Conservation (phyloP, 2,797 vertebrate genomes). For the Enteromius treurensis region DNA sequence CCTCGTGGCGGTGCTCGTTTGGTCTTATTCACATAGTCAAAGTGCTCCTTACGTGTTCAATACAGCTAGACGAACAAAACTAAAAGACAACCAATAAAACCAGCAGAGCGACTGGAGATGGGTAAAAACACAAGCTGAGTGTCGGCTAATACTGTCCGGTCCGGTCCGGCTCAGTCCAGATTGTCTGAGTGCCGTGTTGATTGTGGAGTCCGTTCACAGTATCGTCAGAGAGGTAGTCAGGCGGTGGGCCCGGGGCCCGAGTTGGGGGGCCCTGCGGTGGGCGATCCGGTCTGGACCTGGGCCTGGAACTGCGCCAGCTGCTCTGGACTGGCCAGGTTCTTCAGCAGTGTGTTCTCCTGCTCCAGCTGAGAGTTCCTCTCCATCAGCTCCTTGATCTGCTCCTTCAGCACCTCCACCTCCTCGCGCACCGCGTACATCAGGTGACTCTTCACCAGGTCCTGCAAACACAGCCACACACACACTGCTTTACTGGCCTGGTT, state of each 20-base stretch:
- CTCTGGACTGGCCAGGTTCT: conserved; percentile 94
- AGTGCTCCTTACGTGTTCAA: conserved; percentile 64
- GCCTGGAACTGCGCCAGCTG: conserved; percentile 97
- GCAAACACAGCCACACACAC: conserved; percentile 3
- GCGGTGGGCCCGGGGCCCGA: conserved; percentile 72
- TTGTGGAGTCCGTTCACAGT: conserved; percentile 55
- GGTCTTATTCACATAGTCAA: conserved; percentile 52
- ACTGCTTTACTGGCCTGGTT: no score
- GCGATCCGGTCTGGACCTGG: conserved; percentile 86
- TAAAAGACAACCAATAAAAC: conserved; percentile 44
- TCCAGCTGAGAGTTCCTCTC: conserved; percentile 97
- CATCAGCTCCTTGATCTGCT: conserved; percentile 98
- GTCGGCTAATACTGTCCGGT: conserved; percentile 25
- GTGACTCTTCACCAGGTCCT: conserved; percentile 99
- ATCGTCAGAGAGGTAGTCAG: conserved; percentile 58
- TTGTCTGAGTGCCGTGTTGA: conserved; percentile 69
- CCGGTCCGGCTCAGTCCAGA: conserved; percentile 60
- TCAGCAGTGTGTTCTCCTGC: conserved; percentile 95
- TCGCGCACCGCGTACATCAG: conserved; percentile 97
- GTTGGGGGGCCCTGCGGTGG: conserved; percentile 64
- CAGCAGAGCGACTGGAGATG: conserved; percentile 6
- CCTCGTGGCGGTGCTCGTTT: background rate
- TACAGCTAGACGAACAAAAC: conserved; percentile 51
- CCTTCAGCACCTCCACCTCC: conserved; percentile 98
- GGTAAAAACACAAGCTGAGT: background rate